A percentile compares a stretch with the other conserved stretches of the same genome.
phyloP scores from a whole-genome alignment of 2,888 invertebrate species.

The Hypolimnas misippus region DNA sequence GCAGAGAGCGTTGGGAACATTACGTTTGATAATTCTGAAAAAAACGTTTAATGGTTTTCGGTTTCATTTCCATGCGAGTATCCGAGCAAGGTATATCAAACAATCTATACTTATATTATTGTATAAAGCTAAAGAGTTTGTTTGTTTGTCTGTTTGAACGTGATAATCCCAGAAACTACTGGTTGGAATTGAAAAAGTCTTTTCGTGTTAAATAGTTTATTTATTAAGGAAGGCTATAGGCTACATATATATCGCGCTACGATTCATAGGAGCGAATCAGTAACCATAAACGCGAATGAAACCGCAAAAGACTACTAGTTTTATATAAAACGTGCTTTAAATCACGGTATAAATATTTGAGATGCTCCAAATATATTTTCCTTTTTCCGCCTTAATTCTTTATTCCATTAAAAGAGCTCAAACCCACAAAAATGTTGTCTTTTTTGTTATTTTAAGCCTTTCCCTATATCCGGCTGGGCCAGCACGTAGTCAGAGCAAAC shows the following conservation, averaged over 20 bases:
- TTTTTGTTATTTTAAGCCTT: slow-evolving; percentile 13
- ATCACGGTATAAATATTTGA: neutral
- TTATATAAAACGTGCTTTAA: neutral
- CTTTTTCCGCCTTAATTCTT: neutral
- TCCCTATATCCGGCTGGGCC: slow-evolving; percentile 15
- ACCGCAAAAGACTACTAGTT: too few species aligned
- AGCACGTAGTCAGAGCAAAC: slow-evolving; percentile 16
- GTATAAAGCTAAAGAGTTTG: too few species aligned
- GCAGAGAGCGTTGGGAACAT: neutral
- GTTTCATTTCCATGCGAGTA: slow-evolving; percentile 3
- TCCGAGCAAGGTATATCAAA: too few species aligned
- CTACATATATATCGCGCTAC: too few species aligned
- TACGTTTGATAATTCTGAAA: neutral
- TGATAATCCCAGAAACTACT: too few species aligned
- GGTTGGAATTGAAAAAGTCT: too few species aligned
- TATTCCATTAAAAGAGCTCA: neutral
- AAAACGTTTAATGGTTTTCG: neutral
- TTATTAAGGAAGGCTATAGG: too few species aligned
- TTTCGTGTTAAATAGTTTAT: too few species aligned
- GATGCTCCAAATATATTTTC: neutral
- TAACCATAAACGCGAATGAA: too few species aligned
- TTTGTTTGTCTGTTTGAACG: too few species aligned
- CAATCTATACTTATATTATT: too few species aligned
- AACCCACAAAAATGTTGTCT: neutral
- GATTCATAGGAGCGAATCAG: too few species aligned